Base-by-base conservation (phyloP, 2,888 invertebrate species). In the Sturmia bella region DNA sequence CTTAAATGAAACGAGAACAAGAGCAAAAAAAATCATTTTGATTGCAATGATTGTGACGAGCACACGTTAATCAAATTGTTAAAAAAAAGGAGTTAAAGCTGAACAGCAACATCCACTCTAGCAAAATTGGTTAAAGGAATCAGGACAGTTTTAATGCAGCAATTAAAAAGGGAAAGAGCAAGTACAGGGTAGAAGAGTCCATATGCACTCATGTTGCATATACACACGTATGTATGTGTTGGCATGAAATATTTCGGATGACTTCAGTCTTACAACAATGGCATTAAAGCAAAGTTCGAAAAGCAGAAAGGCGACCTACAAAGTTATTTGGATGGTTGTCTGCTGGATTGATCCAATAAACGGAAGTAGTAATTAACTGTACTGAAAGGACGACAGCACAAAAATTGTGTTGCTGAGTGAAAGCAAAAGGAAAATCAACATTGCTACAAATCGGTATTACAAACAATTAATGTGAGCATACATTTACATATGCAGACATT, bases 361-460 rank as follows among this genome's bases (percentile, higher is more conserved):
- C 72, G 73, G 73, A 81, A 74, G 50, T 43, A 43, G 73, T 77
- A 81, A 81, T 77, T 81, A 77, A 77, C 81, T 68, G 57, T 41
- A 69, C 56, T 73, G 56, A 77, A 64, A 52, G 73, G 56, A 77
- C 57, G 77, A 77, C 73, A 77, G 56, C 41, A 54, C 63, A 32
- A 61, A 63, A 81, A 76, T 76, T 81, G 76, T 63, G 72, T 56
- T 76, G 68, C 72, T 73, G 72, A 68, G 50, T 69, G 32, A 48
- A 70, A 43, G 13, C 56, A 50, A 32, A 69, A 19, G n/a, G 24
- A 15, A 32, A 56, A 27, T 6, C 6, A 3, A 6, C 27, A 27
- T 27, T 27, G 27, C 6, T 6, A 27, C 27, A 27, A 27, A 27
- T 4, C 27, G 27, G 27, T 27, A 27, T 27, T 4, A 6, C 27